Percentiles rank a stretch among this genome's conserved stretches.
phyloP scores from a whole-genome alignment of 1,140 invertebrate species.

The Nasonia longicornis region DNA sequence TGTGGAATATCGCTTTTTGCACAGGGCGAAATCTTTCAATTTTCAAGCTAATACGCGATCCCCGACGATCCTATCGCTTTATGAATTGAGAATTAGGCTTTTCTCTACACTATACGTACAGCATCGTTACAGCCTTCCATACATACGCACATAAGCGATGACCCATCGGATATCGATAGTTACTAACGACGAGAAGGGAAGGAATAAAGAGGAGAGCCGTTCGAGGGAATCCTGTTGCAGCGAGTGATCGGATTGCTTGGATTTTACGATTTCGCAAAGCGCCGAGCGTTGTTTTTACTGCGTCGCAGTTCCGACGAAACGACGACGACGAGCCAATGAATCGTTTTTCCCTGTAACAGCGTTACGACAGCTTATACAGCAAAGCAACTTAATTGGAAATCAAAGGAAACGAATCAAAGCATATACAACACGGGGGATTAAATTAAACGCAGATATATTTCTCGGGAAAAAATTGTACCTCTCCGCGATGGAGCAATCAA shows the following conservation, averaged over 20 bases:
- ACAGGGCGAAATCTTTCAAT: not conserved
- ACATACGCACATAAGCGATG: not conserved
- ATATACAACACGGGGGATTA: not conserved
- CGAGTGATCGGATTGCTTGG: not conserved
- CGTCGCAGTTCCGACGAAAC: not conserved
- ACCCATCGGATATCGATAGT: not conserved
- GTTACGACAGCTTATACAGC: not conserved
- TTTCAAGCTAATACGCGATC: slow-evolving; percentile 2
- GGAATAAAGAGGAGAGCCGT: not conserved
- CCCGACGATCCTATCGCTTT: not conserved
- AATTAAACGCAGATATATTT: not conserved
- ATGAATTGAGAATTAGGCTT: slow-evolving; percentile 4
- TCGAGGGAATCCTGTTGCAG: not conserved
- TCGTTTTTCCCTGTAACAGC: not conserved
- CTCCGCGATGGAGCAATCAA: not conserved
- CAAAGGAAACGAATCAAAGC: not conserved
- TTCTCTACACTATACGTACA: not conserved
- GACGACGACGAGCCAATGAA: not conserved
- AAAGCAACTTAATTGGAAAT: too few relatives aligned
- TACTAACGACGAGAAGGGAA: not conserved
- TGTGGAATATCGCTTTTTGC: slow-evolving; percentile 13
- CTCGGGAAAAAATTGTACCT: not conserved
- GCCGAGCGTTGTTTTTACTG: not conserved
- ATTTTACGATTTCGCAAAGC: not conserved
- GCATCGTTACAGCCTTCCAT: not conserved